phyloP scores from a whole-genome alignment of 2,797 vertebrate species.

The Gorsachius magnificus region DNA sequence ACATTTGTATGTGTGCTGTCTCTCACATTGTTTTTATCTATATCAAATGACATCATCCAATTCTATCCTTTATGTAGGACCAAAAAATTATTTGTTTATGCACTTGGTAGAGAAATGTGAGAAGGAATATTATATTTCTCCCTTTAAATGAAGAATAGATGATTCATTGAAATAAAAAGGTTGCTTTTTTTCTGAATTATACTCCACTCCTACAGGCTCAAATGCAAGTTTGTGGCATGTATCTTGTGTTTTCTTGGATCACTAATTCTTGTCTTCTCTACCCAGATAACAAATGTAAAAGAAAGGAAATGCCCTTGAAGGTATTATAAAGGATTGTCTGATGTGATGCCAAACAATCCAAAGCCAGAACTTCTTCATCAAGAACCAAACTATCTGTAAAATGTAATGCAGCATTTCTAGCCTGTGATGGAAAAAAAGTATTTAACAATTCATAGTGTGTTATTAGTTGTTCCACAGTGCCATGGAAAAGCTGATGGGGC shows the following conservation, averaged over 20 bases:
- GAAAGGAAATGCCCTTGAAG: not conserved
- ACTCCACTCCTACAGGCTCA: not conserved
- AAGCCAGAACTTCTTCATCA: not conserved
- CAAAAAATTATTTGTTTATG: not conserved
- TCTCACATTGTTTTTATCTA: not conserved
- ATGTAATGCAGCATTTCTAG: not conserved
- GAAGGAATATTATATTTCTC: not conserved
- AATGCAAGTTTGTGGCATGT: not conserved
- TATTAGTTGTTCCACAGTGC: not conserved
- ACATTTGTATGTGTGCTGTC: not conserved
- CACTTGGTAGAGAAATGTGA: not conserved
- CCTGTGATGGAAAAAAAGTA: not conserved
- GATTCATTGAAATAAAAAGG: not conserved
- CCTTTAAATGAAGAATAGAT: not conserved
- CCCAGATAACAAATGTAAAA: not conserved
- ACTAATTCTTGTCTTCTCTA: not conserved
- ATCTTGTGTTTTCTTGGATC: not conserved
- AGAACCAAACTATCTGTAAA: not conserved
- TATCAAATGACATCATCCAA: not conserved
- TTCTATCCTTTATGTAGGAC: not conserved
- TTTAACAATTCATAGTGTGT: not conserved
- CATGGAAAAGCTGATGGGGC: not conserved
- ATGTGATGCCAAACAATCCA: not conserved
- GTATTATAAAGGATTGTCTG: not conserved
- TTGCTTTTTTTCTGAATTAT: not conserved